phyloP scores from a whole-genome alignment of 2,888 invertebrate species.

The Leucozona laternaria region DNA sequence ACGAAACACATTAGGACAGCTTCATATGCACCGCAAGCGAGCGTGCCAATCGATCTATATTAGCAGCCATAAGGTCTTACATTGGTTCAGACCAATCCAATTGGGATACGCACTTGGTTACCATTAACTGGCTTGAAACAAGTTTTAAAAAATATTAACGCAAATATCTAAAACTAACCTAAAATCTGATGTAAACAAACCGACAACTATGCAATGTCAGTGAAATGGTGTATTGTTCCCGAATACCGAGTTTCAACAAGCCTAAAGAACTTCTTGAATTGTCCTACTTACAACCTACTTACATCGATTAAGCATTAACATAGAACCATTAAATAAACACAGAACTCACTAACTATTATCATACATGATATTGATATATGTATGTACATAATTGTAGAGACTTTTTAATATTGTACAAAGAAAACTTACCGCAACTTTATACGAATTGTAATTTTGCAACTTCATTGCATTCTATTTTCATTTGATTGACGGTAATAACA shows the following conservation, averaged over 20 bases:
- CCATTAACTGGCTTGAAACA: no score
- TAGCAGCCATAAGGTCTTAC: no score
- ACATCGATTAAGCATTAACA: neutral
- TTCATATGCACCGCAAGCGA: no score
- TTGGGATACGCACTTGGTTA: no score
- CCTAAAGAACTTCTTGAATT: neutral
- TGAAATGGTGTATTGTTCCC: neutral
- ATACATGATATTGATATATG: neutral
- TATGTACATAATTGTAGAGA: neutral
- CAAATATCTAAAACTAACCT: no score
- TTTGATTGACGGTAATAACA: constrained; percentile 5
- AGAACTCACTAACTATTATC: neutral
- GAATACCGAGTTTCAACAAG: neutral
- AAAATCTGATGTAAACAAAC: no score
- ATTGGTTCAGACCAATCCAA: no score
- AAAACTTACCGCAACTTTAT: neutral
- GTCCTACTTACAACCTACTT: neutral
- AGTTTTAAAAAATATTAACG: no score
- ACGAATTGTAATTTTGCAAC: neutral
- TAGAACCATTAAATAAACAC: no score
- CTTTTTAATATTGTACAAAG: neutral
- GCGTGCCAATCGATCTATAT: no score
- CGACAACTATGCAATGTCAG: no score
- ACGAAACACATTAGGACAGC: no score
- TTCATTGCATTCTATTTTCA: neutral